A percentile compares a stretch with the other conserved stretches of the same genome.
Evolutionary conservation across 2,888 invertebrate genomes (phyloP).

Genomic region (Papilio demoleus): DNA sequence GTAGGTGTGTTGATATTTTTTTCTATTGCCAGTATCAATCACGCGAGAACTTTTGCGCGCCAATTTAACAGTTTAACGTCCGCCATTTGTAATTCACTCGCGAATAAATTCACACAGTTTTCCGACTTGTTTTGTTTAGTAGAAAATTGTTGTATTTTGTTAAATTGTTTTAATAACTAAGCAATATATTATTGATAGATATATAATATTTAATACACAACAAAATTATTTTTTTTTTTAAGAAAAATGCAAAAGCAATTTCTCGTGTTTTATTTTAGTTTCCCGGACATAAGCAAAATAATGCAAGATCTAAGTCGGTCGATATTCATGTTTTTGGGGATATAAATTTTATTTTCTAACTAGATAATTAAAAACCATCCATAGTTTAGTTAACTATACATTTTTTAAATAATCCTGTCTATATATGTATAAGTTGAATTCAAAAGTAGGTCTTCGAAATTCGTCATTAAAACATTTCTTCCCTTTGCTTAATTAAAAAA

Average conservation of each 20-base stretch:
- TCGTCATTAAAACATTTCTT: constrained; percentile 56
- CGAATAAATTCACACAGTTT: constrained; percentile 29
- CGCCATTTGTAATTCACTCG: constrained; percentile 59
- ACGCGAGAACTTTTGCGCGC: constrained; percentile 62
- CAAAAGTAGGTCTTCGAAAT: constrained; percentile 36
- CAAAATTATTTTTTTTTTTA: too few species aligned
- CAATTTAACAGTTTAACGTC: constrained; percentile 72
- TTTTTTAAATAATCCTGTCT: too few species aligned
- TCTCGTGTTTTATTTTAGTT: too few species aligned
- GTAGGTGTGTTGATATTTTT: constrained; percentile 51
- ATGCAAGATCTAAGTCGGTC: too few species aligned
- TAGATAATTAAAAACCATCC: too few species aligned
- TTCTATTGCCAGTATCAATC: constrained; percentile 61
- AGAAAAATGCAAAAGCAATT: too few species aligned
- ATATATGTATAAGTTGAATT: constrained; percentile 37
- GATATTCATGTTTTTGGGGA: too few species aligned
- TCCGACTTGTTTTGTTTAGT: constrained; percentile 26
- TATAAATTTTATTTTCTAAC: too few species aligned
- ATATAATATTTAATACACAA: too few species aligned
- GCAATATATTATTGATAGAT: too few species aligned
- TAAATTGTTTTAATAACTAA: not conserved
- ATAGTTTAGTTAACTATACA: too few species aligned
- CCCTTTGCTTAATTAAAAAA: constrained; percentile 72
- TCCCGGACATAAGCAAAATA: too few species aligned
- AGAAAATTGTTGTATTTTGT: not conserved